Conservation (phyloP, 2,797 vertebrate species). For the Thaleichthys pacificus region DNA sequence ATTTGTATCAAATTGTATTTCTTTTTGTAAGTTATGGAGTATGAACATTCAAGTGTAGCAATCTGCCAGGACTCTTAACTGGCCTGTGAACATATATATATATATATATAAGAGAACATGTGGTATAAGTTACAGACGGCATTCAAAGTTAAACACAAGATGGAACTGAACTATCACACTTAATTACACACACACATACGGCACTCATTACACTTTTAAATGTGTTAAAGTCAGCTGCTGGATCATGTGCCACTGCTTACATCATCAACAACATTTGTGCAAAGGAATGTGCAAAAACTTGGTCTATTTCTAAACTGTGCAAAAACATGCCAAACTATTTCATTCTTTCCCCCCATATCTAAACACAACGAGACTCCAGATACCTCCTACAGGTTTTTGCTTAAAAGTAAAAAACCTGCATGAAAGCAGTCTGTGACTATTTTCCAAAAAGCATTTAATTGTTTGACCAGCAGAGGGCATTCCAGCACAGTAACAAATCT, state of each 20-base stretch:
- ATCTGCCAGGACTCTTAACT: too few relatives aligned
- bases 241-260: not conserved
- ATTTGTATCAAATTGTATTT: not conserved
- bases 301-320: not conserved
- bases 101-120: not conserved
- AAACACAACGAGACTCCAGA: not conserved
- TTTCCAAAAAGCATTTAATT: not conserved
- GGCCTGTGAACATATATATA: not conserved
- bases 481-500: not conserved
- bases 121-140: not conserved
- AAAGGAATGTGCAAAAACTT: not conserved
- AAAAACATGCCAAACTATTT: too few relatives aligned
- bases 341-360: too few relatives aligned
- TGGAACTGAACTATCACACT: not conserved
- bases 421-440: not conserved
- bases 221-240: not conserved
- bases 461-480: not conserved
- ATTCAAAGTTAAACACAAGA: not conserved
- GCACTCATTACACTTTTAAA: not conserved
- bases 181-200: constrained; percentile 1
- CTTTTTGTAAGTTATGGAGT: too few relatives aligned
- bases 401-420: too few relatives aligned
- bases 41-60: too few relatives aligned
- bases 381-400: too few relatives aligned
- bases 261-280: not conserved